Evolutionary conservation across 2,888 invertebrate species (phyloP).

Genomic region (Pandemis heparana): DNA sequence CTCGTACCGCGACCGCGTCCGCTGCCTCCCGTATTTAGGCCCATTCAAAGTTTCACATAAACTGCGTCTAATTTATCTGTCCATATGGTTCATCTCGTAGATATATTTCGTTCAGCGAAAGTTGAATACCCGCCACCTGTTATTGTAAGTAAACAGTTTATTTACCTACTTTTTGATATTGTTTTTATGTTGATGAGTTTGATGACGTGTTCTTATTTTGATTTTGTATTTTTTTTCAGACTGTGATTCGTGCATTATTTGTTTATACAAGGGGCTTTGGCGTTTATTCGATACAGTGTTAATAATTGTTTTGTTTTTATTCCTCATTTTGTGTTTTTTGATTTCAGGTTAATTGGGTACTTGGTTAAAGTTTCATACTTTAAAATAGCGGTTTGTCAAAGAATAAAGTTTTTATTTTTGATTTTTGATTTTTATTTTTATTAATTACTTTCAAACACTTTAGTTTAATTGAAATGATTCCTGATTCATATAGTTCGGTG

Average conservation of each 20-base stretch:
- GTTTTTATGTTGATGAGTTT: slow-evolving; percentile 34
- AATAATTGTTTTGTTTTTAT: background rate
- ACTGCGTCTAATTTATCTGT: slow-evolving; percentile 81
- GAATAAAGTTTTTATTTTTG: background rate
- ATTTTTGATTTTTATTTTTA: background rate
- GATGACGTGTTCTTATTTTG: slow-evolving; percentile 45
- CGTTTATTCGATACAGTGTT: background rate
- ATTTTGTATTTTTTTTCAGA: slow-evolving; percentile 46
- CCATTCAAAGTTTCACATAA: slow-evolving; percentile 66
- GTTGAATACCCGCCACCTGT: slow-evolving; percentile 90
- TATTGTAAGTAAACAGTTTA: slow-evolving; percentile 88
- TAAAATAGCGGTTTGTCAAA: background rate
- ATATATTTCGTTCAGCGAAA: slow-evolving; percentile 92
- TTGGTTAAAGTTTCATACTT: background rate
- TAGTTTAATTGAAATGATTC: too few relatives aligned
- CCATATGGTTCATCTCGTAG: slow-evolving; percentile 94
- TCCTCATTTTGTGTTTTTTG: background rate
- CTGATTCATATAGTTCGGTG: too few relatives aligned
- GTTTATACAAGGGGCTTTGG: slow-evolving; percentile 40
- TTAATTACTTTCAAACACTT: too few relatives aligned
- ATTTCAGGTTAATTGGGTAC: background rate
- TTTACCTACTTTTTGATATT: slow-evolving; percentile 39
- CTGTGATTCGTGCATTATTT: slow-evolving; percentile 50
- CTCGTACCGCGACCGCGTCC: slow-evolving; percentile 66
- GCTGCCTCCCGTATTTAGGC: slow-evolving; percentile 61